A percentile compares a stretch with the other conserved stretches of the same genome.
Conservation (phyloP, 2,797 vertebrate species). For the Falco rusticolus region DNA sequence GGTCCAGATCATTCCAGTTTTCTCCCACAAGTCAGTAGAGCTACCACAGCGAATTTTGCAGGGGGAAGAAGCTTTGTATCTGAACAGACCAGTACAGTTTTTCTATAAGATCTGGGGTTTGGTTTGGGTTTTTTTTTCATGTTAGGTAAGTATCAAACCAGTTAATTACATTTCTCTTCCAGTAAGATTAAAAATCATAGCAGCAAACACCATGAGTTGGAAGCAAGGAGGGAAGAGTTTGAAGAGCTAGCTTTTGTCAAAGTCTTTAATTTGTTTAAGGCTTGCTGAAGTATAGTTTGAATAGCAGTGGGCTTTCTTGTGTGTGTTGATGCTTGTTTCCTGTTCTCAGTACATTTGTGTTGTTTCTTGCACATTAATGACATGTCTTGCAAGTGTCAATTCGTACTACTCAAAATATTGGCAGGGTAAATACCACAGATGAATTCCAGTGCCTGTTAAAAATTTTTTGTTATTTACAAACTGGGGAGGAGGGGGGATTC, state of each 20-base stretch:
- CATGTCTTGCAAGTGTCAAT: background rate
- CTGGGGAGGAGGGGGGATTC: background rate
- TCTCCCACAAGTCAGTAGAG: background rate
- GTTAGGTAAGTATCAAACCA: background rate
- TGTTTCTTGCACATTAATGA: background rate
- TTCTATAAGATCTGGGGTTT: background rate
- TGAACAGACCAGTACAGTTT: background rate
- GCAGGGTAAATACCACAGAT: background rate
- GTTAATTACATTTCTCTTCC: background rate
- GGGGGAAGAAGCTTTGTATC: background rate
- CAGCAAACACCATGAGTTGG: background rate
- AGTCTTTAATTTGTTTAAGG: background rate
- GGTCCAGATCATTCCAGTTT: background rate
- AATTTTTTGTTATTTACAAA: background rate
- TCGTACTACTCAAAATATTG: rapidly evolving
- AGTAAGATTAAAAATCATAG: background rate
- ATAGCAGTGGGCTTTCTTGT: background rate
- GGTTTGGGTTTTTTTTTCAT: too few relatives aligned
- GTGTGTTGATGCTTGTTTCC: background rate
- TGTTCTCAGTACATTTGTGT: background rate
- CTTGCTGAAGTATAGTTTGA: background rate
- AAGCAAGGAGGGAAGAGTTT: background rate
- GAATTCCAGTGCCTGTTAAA: background rate
- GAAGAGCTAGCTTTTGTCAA: background rate
- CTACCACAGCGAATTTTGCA: background rate